phyloP scores from a whole-genome alignment of 2,113 vertebrate species.

The Smithornis capensis region DNA sequence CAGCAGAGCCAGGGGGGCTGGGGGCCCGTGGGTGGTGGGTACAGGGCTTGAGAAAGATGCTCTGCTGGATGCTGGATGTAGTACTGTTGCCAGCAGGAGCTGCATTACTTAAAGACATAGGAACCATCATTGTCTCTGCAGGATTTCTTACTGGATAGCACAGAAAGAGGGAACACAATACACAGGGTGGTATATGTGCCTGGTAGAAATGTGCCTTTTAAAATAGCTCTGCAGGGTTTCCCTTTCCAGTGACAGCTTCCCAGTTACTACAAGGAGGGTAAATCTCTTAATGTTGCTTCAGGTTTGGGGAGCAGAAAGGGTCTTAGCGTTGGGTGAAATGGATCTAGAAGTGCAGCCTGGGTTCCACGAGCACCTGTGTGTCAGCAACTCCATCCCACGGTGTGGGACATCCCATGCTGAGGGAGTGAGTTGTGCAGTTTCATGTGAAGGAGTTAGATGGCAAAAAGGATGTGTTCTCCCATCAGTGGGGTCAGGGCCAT shows the following conservation, averaged over 20 bases:
- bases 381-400: not conserved
- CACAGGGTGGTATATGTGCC: not conserved
- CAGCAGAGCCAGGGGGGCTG: not conserved
- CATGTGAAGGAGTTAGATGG: not conserved
- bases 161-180: not conserved
- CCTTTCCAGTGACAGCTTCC: not conserved
- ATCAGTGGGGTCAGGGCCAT: not conserved
- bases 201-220: not conserved
- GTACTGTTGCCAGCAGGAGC: not conserved
- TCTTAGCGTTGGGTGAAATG: not conserved
- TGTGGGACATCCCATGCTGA: accelerated
- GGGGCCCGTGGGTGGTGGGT: not conserved
- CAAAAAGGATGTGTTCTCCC: not conserved
- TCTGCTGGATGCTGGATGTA: not conserved
- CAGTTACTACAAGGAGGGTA: not conserved
- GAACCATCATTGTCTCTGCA: not conserved
- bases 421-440: accelerated
- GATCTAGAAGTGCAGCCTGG: not conserved
- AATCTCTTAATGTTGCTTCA: not conserved
- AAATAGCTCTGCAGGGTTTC: not conserved
- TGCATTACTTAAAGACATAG: not conserved
- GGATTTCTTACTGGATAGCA: not conserved
- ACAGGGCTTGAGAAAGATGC: not conserved
- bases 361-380: accelerated
- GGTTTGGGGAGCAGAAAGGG: not conserved